Evolutionary conservation across 2,797 vertebrate genomes (phyloP), one percentile per base, ranked within the genome.

Genomic region (Parambassis ranga): DNA sequence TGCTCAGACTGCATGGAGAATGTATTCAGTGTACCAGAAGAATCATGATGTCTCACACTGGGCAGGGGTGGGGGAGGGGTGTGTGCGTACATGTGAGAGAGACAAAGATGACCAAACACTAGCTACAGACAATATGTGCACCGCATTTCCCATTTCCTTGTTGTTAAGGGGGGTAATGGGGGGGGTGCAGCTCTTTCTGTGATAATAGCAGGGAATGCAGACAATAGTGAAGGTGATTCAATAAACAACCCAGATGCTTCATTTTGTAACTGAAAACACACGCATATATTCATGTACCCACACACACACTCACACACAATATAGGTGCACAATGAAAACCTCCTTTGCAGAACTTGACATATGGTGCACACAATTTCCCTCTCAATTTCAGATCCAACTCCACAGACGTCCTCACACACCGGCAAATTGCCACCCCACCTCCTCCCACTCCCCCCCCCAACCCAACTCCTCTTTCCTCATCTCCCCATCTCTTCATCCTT

Each of bases 311-410:
- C 32, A 72, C 65, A 74, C 67, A 68, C n/a, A 68, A 27, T 53
- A 48, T 36, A 70, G 50, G 80, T 62, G 69, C 71, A 81, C 75
- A 82, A 71, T 79, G 64, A 84, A 78, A 81, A 69, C 79, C 85
- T 85, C 73, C 76, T 84, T 83, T 85, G 81, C 79, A 78, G 73
- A 88, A 87, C 83, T 88, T 91, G 90, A 90, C 91, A 91, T 90
- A 91, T 91, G 89, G 86, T 28, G 43, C 65, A 66, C 71, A 83
- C 87, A 89, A 91, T 91, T 90, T 89, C 83, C 83, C 83, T 89
- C 87, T 87, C 87, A 82, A 90, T 91, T 90, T 90, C 86, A 87
- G 82, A 83, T 91, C 84, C 82, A 86, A 88, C 87, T 89, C 86
- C 85, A 83, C 79, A 82, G 79, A 87, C 79, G 77, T 89, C 83